Evolutionary conservation across 2,888 invertebrate genomes (phyloP), one percentile per base, ranked within the genome.

Genomic region (Eristalis arbustorum): DNA sequence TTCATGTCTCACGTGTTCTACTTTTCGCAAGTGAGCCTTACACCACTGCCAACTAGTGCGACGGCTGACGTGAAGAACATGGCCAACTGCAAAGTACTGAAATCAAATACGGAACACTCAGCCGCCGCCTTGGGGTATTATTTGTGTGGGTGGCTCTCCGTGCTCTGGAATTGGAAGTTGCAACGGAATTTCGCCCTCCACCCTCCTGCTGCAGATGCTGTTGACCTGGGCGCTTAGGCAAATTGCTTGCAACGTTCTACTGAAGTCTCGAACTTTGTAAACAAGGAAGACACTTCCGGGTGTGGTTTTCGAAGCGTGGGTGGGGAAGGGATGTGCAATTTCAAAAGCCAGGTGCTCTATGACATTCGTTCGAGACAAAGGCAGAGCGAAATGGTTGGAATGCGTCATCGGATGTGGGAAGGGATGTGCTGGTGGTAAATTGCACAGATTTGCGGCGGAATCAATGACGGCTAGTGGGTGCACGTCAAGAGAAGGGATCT

Each of bases 91-190:
- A 3, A 42, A 18, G 14, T 28, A 40, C 23, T 57, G 28, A 76
- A 77, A 62, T 23, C 57, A 71, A 71, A 69, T 77, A 71, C 77
- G 77, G 77, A 69, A 77, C 69, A 62, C 64, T 66, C 34, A 31
- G 28, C 11, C 28, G 40, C 63, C 18, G 68, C 76, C 76, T 61
- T 63, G 18, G 57, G 40, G 76, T 49, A 76, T 62, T 76, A 62
- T 76, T 62, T 49, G 25, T 69, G 23, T 14, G 14, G 25, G 59
- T n/a, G 57, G 25, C 62, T 23, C 31, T 22, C 14, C 22, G 22
- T 61, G 23, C 18, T 28, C 22, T 40, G 57, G 59, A 59, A 68
- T 79, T 67, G 1, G 18, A 49, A 49, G 49, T 66, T 22, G 31
- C n/a, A 18, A 14, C 11, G 22, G 42, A 42, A 42, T 63, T 57